Evolutionary conservation across 2,797 vertebrate species (phyloP).

Genomic region (Gobionotothen gibberifrons): DNA sequence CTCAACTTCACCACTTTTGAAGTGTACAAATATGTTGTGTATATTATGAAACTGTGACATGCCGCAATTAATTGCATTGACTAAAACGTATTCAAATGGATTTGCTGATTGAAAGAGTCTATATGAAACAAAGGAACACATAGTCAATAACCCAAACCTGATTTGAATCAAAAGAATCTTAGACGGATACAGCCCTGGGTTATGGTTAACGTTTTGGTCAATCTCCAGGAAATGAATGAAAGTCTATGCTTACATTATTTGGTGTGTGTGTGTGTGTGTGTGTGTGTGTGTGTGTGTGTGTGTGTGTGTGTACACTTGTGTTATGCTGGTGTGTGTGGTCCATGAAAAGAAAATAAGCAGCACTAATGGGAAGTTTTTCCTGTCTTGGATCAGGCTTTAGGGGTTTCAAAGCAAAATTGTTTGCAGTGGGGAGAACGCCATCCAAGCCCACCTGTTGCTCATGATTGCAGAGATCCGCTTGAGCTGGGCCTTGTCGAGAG

Average conservation of each 20-base stretch:
- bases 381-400: slow-evolving; percentile 74
- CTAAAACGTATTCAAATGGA: too few relatives aligned
- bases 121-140: too few relatives aligned
- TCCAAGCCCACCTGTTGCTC: slow-evolving; percentile 81
- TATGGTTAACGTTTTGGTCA: slow-evolving; percentile 46
- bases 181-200: not conserved
- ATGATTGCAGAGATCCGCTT: slow-evolving; percentile 77
- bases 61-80: too few relatives aligned
- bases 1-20: too few relatives aligned
- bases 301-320: slow-evolving; percentile 19
- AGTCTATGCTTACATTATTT: slow-evolving; percentile 60
- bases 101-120: too few relatives aligned
- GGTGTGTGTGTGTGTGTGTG: slow-evolving; percentile 37
- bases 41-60: too few relatives aligned
- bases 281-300: slow-evolving; percentile 67
- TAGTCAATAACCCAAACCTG: too few relatives aligned
- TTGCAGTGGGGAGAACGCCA: slow-evolving; percentile 69
- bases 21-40: too few relatives aligned
- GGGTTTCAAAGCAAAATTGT: slow-evolving; percentile 79
- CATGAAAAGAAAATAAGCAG: slow-evolving; percentile 79
- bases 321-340: slow-evolving; percentile 73
- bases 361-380: slow-evolving; percentile 79
- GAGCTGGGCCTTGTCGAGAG: slow-evolving; percentile 67
- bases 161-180: too few relatives aligned
- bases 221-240: slow-evolving; percentile 60